A percentile compares a stretch with the other conserved stretches of the same genome.
phyloP scores from a whole-genome alignment of 2,797 vertebrate species.

The Acestrorhynchus altus region DNA sequence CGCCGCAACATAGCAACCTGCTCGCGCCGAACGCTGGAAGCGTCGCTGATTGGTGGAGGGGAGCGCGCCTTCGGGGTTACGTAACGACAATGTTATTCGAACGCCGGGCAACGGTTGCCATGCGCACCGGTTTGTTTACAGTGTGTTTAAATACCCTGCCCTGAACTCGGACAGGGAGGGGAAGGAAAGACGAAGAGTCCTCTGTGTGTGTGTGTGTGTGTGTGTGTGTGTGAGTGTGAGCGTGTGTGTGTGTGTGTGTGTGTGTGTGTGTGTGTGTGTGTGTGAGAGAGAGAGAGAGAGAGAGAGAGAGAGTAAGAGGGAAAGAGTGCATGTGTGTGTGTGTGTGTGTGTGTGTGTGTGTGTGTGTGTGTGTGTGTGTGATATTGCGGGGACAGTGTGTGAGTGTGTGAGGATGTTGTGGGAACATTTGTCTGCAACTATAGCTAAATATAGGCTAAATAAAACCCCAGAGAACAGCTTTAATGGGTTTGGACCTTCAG shows the following conservation, averaged over 20 bases:
- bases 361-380: too few relatives aligned
- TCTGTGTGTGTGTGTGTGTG: slow-evolving; percentile 6
- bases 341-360: too few relatives aligned
- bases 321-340: too few relatives aligned
- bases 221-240: slow-evolving; percentile 43
- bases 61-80: slow-evolving; percentile 52
- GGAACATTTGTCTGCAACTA: too few relatives aligned
- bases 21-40: slow-evolving; percentile 17
- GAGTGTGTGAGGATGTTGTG: too few relatives aligned
- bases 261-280: slow-evolving; percentile 42
- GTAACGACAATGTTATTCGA: slow-evolving; percentile 70
- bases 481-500: too few relatives aligned
- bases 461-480: too few relatives aligned
- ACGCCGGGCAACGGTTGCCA: slow-evolving; percentile 87
- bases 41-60: slow-evolving; percentile 37
- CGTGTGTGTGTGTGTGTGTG: slow-evolving; percentile 24
- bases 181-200: slow-evolving; percentile 50
- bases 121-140: slow-evolving; percentile 84
- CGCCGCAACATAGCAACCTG: slow-evolving; percentile 18
- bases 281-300: slow-evolving; percentile 26
- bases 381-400: too few relatives aligned
- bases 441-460: too few relatives aligned
- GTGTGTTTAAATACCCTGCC: slow-evolving; percentile 77
- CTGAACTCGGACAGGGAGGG: slow-evolving; percentile 73
- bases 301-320: background rate